Base-by-base conservation (phyloP, 2,113 vertebrate species). In the Calyptommatus sinebrachiatus region DNA sequence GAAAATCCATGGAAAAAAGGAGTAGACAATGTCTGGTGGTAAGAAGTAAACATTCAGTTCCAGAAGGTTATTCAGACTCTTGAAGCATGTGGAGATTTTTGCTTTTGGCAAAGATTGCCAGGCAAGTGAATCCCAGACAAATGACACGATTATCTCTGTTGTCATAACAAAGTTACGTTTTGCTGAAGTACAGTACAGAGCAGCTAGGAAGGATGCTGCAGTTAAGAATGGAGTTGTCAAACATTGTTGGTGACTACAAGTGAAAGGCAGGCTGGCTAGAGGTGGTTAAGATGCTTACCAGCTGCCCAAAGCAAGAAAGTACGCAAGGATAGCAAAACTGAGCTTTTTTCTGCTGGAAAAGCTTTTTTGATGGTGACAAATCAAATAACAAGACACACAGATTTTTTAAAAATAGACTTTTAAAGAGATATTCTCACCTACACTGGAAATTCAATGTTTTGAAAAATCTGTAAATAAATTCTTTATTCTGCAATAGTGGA, bases 221-320 rank as follows among this genome's bases (percentile, higher is more conserved):
- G 82, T 85, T 84, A 46, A 21, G 89, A 91, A 93, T 93, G 91
- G 92, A 90, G 66, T 81, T 92, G 92, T 95, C 94, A 95, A 90
- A 95, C 93, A 90, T 88, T 87, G 83, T 81, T 88, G 88, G 80
- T 90, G 92, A 93, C 88, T 84, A 73, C 81, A 71, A 41, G 66
- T 92, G 91, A 91, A 90, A 89, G 90, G 74, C 29, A 76, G 90
- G 92, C 89, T 89, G 88, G 85, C 86, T 46, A 89, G 89, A 87
- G 93, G 92, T 92, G 92, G 89, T 90, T 69, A 71, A 91, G 92
- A 88, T 78, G 86, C 88, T 87, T 89, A 83, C 84, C 92, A 92
- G 92, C 88, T 90, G 90, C 66, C 78, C 68, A 65, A 83, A 87
- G 75, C 71, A 83, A 86, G 89, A 86, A 92, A 89, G 81, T 75